A percentile compares a stretch with the other conserved stretches of the same genome.
These are phyloP conservation scores for Drosophila triauraria DNA, from an alignment of 1,140 invertebrate genomes.

Conservation along the genomic window DNA sequence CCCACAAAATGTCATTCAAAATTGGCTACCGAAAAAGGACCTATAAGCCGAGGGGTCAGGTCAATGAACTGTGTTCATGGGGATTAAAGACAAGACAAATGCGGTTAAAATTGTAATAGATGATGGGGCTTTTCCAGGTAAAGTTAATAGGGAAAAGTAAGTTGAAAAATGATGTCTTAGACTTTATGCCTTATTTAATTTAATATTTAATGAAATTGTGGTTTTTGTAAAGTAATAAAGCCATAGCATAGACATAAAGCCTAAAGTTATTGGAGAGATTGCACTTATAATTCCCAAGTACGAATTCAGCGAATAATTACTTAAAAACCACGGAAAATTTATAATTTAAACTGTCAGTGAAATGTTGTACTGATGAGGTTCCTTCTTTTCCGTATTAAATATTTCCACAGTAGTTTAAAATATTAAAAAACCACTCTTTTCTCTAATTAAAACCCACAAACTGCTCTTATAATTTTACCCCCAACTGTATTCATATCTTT, in stretches of 20 bases:
- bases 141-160: background rate
- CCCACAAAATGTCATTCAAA: conserved; percentile 65
- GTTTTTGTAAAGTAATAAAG: no score
- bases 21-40: conserved; percentile 43
- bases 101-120: conserved; percentile 2
- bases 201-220: no score
- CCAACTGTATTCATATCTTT: conserved; percentile 3
- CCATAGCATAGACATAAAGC: no score
- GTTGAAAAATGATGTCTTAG: background rate
- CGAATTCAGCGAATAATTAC: no score
- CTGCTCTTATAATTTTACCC: background rate
- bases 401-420: background rate
- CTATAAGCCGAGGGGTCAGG: conserved; percentile 55
- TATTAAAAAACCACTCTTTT: background rate
- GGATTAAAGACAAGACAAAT: conserved; percentile 1
- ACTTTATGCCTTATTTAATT: no score
- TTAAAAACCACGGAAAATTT: no score
- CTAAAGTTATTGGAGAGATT: no score
- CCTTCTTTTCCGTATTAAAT: no score
- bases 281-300: no score
- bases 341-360: no score
- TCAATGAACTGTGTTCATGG: conserved; percentile 38
- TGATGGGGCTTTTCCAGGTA: background rate
- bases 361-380: no score
- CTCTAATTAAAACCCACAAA: background rate